Evolutionary conservation across 2,888 invertebrate species (phyloP).

Genomic region (Dasypolia templi): DNA sequence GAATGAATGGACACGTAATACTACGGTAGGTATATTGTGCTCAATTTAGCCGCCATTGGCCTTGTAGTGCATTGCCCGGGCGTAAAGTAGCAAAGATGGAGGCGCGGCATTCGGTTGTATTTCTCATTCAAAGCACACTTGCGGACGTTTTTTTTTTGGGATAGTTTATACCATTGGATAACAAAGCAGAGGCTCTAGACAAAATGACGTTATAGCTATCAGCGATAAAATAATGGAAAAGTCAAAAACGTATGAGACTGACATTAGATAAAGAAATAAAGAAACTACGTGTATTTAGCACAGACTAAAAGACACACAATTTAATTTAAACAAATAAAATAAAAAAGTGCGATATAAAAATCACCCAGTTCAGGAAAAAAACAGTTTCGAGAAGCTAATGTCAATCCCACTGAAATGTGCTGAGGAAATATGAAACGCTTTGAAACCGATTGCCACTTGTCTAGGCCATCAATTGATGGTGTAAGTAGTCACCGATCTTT

Average conservation of each 20-base stretch:
- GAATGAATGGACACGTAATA: conserved; percentile 12
- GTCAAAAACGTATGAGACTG: background rate
- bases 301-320: too few species aligned
- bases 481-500: too few species aligned
- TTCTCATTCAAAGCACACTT: background rate
- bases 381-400: too few species aligned
- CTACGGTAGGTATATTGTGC: background rate
- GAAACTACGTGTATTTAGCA: too few species aligned
- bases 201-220: background rate
- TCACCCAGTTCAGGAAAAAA: too few species aligned
- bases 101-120: background rate
- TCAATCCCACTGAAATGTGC: too few species aligned
- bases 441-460: too few species aligned
- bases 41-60: conserved; percentile 6
- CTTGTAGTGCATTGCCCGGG: conserved; percentile 12
- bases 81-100: background rate
- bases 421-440: too few species aligned
- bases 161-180: background rate
- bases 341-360: too few species aligned
- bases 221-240: background rate
- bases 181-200: background rate
- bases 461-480: too few species aligned
- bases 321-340: too few species aligned
- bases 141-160: background rate
- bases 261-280: too few species aligned